These are phyloP conservation scores for Salvator merianae DNA, from an alignment of 2,113 vertebrate species.

Conservation along the genomic window DNA sequence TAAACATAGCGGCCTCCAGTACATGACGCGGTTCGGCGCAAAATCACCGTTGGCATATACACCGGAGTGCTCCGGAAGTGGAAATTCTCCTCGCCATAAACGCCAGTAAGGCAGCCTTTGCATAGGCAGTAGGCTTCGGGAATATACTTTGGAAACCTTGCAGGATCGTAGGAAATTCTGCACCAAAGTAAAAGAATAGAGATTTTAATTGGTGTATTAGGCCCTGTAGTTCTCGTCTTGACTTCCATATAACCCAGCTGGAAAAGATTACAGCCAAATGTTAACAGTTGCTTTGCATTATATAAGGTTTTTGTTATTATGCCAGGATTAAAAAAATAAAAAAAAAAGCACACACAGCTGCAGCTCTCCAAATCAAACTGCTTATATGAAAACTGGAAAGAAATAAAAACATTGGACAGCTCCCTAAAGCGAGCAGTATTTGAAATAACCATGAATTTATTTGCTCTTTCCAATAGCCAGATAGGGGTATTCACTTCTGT, in stretches of 20 bases:
- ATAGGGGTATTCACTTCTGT: not conserved
- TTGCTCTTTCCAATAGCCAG: not conserved
- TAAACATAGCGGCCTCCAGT: constrained; percentile 85
- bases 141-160: constrained; percentile 87
- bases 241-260: not conserved
- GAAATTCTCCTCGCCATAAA: constrained; percentile 78
- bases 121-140: constrained; percentile 96
- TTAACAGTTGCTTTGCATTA: constrained; percentile 1
- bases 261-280: not conserved
- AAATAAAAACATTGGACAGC: not conserved
- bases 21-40: constrained; percentile 82
- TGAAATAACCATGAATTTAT: not conserved
- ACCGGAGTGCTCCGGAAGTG: constrained; percentile 86
- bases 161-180: constrained; percentile 87
- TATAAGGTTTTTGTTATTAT: not conserved
- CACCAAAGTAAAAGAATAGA: constrained; percentile 31
- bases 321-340: too few species aligned
- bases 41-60: constrained; percentile 85
- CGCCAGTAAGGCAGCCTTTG: constrained; percentile 86
- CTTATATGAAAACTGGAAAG: constrained; percentile 4
- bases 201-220: not conserved
- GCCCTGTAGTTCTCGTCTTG: not conserved
- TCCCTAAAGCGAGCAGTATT: not conserved
- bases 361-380: constrained; percentile 1
- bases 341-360: not conserved